A percentile compares a stretch with the other conserved stretches of the same genome.
Conservation (phyloP, 2,797 vertebrate species). For the Decapterus maruadsi region DNA sequence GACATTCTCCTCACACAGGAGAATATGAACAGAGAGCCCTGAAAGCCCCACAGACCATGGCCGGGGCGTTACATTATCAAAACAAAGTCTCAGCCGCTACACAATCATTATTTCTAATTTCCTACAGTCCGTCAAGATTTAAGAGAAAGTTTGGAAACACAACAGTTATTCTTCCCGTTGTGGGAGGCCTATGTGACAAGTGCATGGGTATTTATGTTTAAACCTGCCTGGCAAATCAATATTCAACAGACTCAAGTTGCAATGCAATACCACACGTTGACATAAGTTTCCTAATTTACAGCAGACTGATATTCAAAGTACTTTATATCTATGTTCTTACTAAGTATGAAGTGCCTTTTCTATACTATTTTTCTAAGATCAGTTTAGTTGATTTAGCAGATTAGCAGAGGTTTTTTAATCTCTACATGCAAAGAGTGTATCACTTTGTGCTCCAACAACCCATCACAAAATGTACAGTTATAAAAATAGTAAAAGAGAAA, state of each 20-base stretch:
- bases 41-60: conserved; percentile 38
- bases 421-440: not conserved
- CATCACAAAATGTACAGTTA: conserved; percentile 10
- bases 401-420: not conserved
- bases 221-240: conserved; percentile 65
- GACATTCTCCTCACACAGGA: conserved; percentile 52
- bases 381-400: conserved; percentile 2
- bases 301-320: conserved; percentile 16
- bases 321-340: not conserved
- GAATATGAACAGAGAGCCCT: conserved; percentile 53
- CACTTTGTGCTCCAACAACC: not conserved
- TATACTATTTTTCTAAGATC: not conserved
- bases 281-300: conserved; percentile 46
- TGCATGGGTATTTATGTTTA: conserved; percentile 69
- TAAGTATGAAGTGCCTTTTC: not conserved
- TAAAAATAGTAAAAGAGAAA: conserved; percentile 55
- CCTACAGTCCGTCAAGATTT: conserved; percentile 65
- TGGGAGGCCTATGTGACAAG: conserved; percentile 69
- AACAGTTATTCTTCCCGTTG: conserved; percentile 58
- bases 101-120: conserved; percentile 73
- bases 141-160: conserved; percentile 68
- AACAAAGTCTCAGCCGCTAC: conserved; percentile 59
- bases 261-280: conserved; percentile 42
- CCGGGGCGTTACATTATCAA: conserved; percentile 59
- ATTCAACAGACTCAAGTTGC: conserved; percentile 64